phyloP scores from a whole-genome alignment of 1,140 invertebrate genomes.

The Platyscapa corneri region DNA sequence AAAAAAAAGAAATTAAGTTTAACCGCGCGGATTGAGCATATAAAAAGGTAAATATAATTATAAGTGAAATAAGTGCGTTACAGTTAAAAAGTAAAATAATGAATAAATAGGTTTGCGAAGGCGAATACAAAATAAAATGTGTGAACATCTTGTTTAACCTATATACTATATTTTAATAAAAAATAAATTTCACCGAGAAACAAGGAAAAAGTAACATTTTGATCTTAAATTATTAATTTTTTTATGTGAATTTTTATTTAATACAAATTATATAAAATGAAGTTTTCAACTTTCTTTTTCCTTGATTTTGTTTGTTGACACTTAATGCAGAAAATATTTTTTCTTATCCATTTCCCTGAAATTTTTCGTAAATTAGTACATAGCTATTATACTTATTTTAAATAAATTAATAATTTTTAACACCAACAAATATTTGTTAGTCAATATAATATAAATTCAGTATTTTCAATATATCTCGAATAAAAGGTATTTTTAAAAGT shows the following conservation, averaged over 20 bases:
- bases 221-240: constrained; percentile 39
- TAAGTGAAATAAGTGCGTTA: constrained; percentile 34
- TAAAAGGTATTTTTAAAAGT: too few relatives aligned
- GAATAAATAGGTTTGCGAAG: constrained; percentile 32
- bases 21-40: constrained; percentile 43
- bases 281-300: constrained; percentile 42
- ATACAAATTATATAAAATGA: neutral
- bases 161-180: constrained; percentile 68
- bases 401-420: neutral
- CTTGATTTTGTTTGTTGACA: constrained; percentile 41
- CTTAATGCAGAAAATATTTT: neutral
- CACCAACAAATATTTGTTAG: too few relatives aligned
- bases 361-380: neutral
- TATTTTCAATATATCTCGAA: too few relatives aligned
- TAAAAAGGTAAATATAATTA: constrained; percentile 25
- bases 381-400: too few relatives aligned
- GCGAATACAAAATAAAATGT: constrained; percentile 57
- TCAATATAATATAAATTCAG: too few relatives aligned
- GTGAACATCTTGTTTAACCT: constrained; percentile 64
- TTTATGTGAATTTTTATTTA: constrained; percentile 4
- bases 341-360: neutral
- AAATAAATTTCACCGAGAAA: constrained; percentile 58
- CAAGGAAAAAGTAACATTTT: constrained; percentile 46
- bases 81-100: constrained; percentile 9
- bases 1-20: constrained; percentile 35